Base-by-base conservation (phyloP, 2,113 vertebrate species). In the Cyanistes caeruleus region DNA sequence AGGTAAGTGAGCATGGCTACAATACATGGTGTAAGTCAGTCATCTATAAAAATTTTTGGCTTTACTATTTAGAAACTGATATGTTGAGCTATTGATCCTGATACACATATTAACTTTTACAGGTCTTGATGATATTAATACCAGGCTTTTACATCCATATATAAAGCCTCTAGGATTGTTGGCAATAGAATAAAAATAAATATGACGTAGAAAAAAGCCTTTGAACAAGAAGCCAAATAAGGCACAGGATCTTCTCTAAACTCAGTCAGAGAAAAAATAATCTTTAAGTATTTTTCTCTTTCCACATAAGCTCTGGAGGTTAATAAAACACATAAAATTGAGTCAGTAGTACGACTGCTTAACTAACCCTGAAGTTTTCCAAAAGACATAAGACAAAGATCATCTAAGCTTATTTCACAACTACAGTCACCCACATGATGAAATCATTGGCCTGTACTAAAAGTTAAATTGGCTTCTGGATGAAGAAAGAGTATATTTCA, bases 361-460 rank as follows among this genome's bases (percentile, higher is more conserved):
- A 94, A 93, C 82, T 89, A 95, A 89, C 79, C 90, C 67, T 77
- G 48, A 90, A 87, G 37, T 91, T 81, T 93, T 93, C 84, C 76
- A 84, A 76, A 93, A 91, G 37, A 63, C 41, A 7, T 58, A 83
- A 83, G 74, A 84, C 65, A 64, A 93, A 83, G 43, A 82, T 90
- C 85, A 87, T 59, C 69, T 86, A 70, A 84, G 30, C 69, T 96
- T 91, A 88, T 90, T 86, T 81, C 78, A 64, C 35, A 86, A 68
- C 55, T 46, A 82, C 20, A 76, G 65, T 69, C 63, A 92, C 56
- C 64, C 51, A 49, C 30, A 80, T 79, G 67, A 95, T 59, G 65
- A 94, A 95, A 95, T 93, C 84, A 81, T 6, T 69, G 68, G 77
- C 53, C 79, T 88, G 68, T 72, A 90, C 16, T n/a, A 88, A 76